These are phyloP conservation scores for Lophius americanus DNA, from an alignment of 2,797 vertebrate genomes.

Conservation along the genomic window DNA sequence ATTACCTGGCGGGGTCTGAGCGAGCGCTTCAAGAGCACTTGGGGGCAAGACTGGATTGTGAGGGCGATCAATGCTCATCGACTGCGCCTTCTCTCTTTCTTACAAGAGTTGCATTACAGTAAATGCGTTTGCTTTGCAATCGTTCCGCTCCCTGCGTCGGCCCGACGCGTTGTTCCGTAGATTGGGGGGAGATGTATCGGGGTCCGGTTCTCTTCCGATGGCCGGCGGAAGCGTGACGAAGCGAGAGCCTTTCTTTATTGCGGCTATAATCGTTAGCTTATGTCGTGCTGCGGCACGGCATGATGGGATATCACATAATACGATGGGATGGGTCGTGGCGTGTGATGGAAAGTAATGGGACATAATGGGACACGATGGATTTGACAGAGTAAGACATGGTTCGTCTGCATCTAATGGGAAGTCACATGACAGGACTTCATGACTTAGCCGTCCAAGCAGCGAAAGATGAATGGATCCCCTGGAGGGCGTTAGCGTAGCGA, in stretches of 20 bases:
- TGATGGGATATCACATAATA: neutral
- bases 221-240: neutral
- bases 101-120: constrained; percentile 79
- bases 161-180: constrained; percentile 64
- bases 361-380: constrained; percentile 7
- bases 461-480: neutral
- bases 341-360: constrained; percentile 4
- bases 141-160: constrained; percentile 42
- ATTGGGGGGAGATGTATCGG: constrained; percentile 43
- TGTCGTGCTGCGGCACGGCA: neutral
- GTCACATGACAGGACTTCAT: constrained; percentile 2
- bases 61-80: constrained; percentile 68
- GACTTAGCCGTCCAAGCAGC: neutral
- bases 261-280: neutral
- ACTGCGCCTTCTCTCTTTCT: constrained; percentile 33
- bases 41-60: constrained; percentile 51
- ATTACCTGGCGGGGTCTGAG: constrained; percentile 63
- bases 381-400: neutral
- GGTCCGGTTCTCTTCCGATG: constrained; percentile 14
- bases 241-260: constrained; percentile 11
- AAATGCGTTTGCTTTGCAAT: constrained; percentile 79
- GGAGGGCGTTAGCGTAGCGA: too few relatives aligned
- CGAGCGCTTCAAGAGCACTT: constrained; percentile 53
- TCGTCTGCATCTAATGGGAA: constrained; percentile 11
- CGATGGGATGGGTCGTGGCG: neutral